A percentile compares a stretch with the other conserved stretches of the same genome.
phyloP scores from a whole-genome alignment of 1,140 invertebrate species.

The Drosophila carrolli region DNA sequence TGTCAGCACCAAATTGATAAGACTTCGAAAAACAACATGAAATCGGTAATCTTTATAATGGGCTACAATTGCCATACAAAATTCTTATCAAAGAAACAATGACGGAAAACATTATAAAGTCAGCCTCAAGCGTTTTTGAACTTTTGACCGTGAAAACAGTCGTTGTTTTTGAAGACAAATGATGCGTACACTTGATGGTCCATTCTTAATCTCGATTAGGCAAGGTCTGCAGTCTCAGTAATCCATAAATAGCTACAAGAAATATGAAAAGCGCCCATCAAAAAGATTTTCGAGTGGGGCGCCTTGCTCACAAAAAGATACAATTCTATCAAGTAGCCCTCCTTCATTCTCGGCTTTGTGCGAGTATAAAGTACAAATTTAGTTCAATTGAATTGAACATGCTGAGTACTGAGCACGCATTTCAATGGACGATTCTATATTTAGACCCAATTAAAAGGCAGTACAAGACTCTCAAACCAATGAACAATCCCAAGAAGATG shows the following conservation, averaged over 20 bases:
- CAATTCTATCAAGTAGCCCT: conserved; percentile 56
- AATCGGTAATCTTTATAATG: conserved; percentile 42
- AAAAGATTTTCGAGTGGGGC: conserved; percentile 15
- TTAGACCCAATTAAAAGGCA: conserved; percentile 73
- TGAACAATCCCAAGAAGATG: conserved; percentile 13
- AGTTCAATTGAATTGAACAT: conserved; percentile 75
- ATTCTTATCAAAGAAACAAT: conserved; percentile 39
- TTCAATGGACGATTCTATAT: conserved; percentile 69
- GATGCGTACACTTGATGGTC: conserved; percentile 13
- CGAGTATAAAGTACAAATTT: conserved; percentile 57
- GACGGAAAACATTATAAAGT: conserved; percentile 11
- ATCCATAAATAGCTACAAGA: conserved; percentile 36
- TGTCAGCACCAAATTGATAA: conserved; percentile 27
- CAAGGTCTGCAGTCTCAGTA: conserved; percentile 30
- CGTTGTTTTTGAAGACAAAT: conserved; percentile 15
- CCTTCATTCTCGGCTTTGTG: conserved; percentile 24
- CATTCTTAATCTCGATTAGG: conserved; percentile 42
- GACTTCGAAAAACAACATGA: conserved; percentile 22
- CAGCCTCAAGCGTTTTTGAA: conserved; percentile 38
- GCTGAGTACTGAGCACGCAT: conserved; percentile 33
- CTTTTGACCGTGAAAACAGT: conserved; percentile 63
- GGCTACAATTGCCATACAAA: conserved; percentile 36
- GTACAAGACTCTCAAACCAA: conserved; percentile 19
- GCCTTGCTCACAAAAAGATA: conserved; percentile 33
- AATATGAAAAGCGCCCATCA: conserved; percentile 8